A percentile compares a stretch with the other conserved stretches of the same genome.
phyloP scores from a whole-genome alignment of 2,113 vertebrate species.

The Oryctolagus cuniculus region DNA sequence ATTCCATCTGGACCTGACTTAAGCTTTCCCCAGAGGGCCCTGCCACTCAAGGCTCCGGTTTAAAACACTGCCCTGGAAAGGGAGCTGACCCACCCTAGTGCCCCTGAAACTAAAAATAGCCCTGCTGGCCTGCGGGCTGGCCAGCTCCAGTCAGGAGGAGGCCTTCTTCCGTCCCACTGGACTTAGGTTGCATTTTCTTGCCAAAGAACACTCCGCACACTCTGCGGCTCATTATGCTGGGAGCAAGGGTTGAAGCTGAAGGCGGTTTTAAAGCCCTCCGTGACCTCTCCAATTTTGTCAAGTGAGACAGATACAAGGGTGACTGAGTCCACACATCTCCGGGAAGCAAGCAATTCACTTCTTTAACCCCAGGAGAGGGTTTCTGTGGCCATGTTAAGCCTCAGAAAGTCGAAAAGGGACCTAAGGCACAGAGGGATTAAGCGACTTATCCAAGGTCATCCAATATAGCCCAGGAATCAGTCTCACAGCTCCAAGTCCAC shows the following conservation, averaged over 20 bases:
- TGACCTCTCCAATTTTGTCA: constrained; percentile 30
- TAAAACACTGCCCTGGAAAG: constrained; percentile 55
- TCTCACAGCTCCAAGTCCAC: constrained; percentile 25
- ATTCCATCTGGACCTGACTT: background rate
- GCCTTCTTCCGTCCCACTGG: background rate
- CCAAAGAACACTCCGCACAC: constrained; percentile 2
- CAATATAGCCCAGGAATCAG: constrained; percentile 19
- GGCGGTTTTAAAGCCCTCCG: constrained; percentile 20
- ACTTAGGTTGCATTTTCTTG: constrained; percentile 33
- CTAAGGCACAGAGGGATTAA: constrained; percentile 67
- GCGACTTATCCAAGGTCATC: constrained; percentile 69
- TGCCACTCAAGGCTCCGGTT: constrained; percentile 64
- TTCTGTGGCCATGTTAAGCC: constrained; percentile 46
- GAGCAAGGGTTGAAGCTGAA: background rate
- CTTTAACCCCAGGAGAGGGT: constrained; percentile 48
- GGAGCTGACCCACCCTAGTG: constrained; percentile 64
- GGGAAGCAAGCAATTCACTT: constrained; percentile 59
- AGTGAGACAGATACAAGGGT: constrained; percentile 33
- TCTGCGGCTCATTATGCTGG: background rate
- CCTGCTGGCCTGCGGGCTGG: background rate
- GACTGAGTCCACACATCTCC: background rate
- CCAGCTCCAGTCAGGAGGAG: constrained; percentile 9
- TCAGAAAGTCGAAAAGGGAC: constrained; percentile 58
- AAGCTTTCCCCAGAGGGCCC: constrained; percentile 29
- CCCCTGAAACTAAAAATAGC: constrained; percentile 65